These are phyloP conservation scores for Amblyjoppa fuscipennis DNA, from an alignment of 2,888 invertebrate genomes.

Conservation along the genomic window DNA sequence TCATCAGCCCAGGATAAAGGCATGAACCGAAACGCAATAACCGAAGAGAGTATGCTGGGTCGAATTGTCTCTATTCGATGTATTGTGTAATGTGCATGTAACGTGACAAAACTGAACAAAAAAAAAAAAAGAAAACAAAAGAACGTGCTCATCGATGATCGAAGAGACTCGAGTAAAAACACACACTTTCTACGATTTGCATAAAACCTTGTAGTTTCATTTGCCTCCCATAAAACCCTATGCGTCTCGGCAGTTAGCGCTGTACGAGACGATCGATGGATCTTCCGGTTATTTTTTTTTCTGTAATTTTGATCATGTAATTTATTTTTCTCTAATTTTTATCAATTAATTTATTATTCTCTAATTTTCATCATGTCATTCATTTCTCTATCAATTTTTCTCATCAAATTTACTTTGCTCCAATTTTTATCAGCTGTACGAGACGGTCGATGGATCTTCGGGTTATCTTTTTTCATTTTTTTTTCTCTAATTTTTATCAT, in stretches of 20 bases:
- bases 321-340: not conserved
- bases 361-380: not conserved
- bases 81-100: conserved; percentile 61
- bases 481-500: not conserved
- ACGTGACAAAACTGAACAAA: conserved; percentile 60
- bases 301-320: not conserved
- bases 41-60: conserved; percentile 14
- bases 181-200: conserved; percentile 70
- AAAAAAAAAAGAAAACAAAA: conserved; percentile 45
- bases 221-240: conserved; percentile 23
- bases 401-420: not conserved
- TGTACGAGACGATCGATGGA: not conserved
- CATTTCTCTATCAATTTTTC: no score
- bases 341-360: not conserved
- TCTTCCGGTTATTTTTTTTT: not conserved
- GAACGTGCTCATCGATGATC: conserved; percentile 60
- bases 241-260: not conserved
- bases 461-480: not conserved
- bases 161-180: conserved; percentile 59
- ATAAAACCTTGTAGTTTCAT: conserved; percentile 66
- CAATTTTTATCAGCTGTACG: not conserved
- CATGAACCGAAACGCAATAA: not conserved
- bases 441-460: not conserved
- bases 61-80: conserved; percentile 15
- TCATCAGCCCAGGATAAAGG: conserved; percentile 16